Conservation (phyloP, 2,888 invertebrate species). For the Troides oblongomaculatus region DNA sequence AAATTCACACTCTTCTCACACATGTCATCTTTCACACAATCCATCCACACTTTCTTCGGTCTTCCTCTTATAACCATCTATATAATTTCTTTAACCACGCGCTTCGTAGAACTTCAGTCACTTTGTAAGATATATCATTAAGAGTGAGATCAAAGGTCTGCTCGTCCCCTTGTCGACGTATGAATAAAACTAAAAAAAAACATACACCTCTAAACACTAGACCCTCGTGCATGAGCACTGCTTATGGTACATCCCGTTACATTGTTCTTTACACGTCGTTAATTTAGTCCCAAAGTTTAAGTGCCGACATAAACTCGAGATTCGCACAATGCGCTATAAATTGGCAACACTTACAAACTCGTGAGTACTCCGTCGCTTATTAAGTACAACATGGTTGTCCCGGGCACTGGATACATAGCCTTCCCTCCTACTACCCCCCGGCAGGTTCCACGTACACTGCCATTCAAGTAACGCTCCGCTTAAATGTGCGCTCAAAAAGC, state of each 20-base stretch:
- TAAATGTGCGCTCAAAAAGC: conserved; percentile 71
- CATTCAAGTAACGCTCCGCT: conserved; percentile 55
- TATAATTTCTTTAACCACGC: too few relatives aligned
- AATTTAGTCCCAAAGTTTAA: conserved; percentile 14
- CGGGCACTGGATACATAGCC: conserved; percentile 33
- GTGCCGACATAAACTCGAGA: conserved; percentile 13
- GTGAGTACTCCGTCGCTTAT: conserved; percentile 29
- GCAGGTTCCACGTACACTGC: conserved; percentile 44
- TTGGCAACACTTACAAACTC: conserved; percentile 30
- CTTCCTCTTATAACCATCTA: too few relatives aligned
- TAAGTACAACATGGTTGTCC: conserved; percentile 31
- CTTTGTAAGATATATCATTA: too few relatives aligned
- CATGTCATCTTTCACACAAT: too few relatives aligned
- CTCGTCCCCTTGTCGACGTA: too few relatives aligned
- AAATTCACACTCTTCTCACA: too few relatives aligned
- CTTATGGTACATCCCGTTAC: not conserved
- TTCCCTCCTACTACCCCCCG: conserved; percentile 36
- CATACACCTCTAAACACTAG: not conserved
- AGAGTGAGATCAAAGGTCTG: too few relatives aligned
- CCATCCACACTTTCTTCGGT: too few relatives aligned
- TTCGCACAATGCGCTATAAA: conserved; percentile 18
- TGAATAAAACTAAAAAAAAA: not conserved
- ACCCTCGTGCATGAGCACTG: not conserved
- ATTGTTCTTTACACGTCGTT: conserved; percentile 14
- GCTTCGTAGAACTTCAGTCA: too few relatives aligned